Base-by-base conservation (phyloP, 2,113 vertebrate genomes). In the Cervus canadensis region DNA sequence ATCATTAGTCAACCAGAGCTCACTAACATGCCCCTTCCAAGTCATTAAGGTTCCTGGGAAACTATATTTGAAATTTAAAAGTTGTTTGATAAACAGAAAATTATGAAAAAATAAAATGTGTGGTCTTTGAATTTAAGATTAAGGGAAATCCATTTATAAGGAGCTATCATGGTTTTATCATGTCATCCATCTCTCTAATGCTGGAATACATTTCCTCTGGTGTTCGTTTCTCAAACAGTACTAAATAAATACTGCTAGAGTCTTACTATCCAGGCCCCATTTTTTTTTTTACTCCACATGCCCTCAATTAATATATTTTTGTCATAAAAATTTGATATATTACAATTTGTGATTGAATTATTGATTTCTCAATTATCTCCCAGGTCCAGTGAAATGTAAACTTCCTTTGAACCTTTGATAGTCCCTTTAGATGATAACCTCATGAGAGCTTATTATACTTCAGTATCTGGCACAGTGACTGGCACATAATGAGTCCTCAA, bases 61-160 rank as follows among this genome's bases (percentile, higher is more conserved):
- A 59, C 30, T 52, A 43, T 91, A 87, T 92, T 74, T 96, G 54
- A 81, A 91, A 82, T 76, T 76, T 74, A 74, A 87, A 95, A 85
- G 56, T 67, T 94, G 40, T 89, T 76, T 89, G n/a, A 48, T 86
- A 54, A 30, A 60, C 30, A 88, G 50, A 79, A 78, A 93, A 87
- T 57, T 91, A 56, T n/a, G 17, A 52, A 91, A 93, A 91, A 74
- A 6, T 40, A 9, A 95, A 89, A 76, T 56, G 33, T 78, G 57
- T 43, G 8, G 19, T 89, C 5, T 76, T 48, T 48, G 57, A 97
- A 36, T 91, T 93, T 93, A 94, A 17, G 33, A 87, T 84, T 45
- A 91, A 87, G n/a, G 82, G 89, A 88, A 86, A 91, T 59, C 23
- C 14, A 79, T 84, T 95, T 94, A 76, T 87, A 83, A 89, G 67